Evolutionary conservation across 1,140 invertebrate species (phyloP).

Genomic region (Triops cancriformis): DNA sequence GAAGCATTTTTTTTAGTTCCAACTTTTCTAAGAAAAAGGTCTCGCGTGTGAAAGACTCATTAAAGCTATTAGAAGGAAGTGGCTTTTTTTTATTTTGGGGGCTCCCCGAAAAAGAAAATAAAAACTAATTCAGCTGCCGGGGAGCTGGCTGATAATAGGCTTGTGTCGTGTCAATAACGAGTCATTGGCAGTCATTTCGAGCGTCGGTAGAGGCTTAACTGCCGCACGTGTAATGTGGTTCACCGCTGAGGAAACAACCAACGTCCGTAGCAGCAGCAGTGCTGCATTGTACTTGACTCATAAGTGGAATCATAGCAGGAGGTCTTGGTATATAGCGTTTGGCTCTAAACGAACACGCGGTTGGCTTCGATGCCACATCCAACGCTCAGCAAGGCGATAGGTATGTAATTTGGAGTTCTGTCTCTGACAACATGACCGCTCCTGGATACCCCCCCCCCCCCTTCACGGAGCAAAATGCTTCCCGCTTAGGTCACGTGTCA

Average conservation of each 20-base stretch:
- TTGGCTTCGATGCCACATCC: neutral
- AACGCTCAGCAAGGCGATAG: neutral
- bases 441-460: neutral
- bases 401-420: neutral
- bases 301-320: neutral
- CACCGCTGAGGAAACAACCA: neutral
- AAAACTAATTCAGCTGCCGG: neutral
- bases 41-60: neutral
- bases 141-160: neutral
- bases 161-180: conserved; percentile 13
- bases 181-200: neutral
- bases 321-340: neutral
- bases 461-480: neutral
- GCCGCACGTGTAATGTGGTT: conserved; percentile 4
- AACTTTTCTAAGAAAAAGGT: neutral
- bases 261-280: neutral
- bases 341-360: neutral
- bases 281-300: neutral
- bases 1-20: neutral
- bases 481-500: conserved; percentile 2
- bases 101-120: too few species aligned
- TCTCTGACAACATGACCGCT: neutral
- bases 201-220: neutral
- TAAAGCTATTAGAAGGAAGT: neutral
- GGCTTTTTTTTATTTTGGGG: neutral